Percentiles rank a stretch among this genome's conserved stretches.
Conservation (phyloP, 2,113 vertebrate species). For the Melanocharis versteri region DNA sequence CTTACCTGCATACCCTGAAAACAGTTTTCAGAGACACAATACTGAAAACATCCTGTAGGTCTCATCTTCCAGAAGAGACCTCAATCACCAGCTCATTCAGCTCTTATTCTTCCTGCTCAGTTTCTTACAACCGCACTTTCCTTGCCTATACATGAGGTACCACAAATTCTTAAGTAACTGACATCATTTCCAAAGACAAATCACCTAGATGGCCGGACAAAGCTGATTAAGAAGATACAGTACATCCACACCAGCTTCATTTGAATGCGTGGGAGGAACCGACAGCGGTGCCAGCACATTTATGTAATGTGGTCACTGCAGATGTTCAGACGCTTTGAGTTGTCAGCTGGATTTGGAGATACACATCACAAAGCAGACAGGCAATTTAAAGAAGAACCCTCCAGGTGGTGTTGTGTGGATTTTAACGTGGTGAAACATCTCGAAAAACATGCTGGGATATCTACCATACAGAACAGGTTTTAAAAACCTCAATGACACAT, state of each 20-base stretch:
- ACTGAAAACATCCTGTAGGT: not conserved
- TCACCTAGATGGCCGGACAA: constrained; percentile 6
- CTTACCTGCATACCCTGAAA: not conserved
- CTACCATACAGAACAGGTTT: not conserved
- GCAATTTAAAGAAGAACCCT: constrained; percentile 28
- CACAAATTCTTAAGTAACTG: not conserved
- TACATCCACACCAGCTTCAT: not conserved
- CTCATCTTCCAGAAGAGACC: not conserved
- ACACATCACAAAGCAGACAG: constrained; percentile 14
- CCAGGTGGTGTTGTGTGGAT: constrained; percentile 11
- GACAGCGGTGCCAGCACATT: not conserved
- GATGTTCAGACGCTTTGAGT: constrained; percentile 11
- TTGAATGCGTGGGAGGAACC: not conserved
- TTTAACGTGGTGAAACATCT: not conserved
- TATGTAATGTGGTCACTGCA: constrained; percentile 44
- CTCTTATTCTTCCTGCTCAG: not conserved
- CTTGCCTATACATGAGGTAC: not conserved
- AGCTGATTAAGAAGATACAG: constrained; percentile 24
- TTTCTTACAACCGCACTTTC: not conserved
- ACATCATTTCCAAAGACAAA: constrained; percentile 20
- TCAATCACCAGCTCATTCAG: not conserved
- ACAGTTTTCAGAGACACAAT: not conserved
- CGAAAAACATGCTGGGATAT: not conserved
- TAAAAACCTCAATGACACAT: constrained; percentile 29
- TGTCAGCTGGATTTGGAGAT: constrained; percentile 44